phyloP scores from a whole-genome alignment of 1,140 invertebrate species.

The Catajapyx aquilonaris region DNA sequence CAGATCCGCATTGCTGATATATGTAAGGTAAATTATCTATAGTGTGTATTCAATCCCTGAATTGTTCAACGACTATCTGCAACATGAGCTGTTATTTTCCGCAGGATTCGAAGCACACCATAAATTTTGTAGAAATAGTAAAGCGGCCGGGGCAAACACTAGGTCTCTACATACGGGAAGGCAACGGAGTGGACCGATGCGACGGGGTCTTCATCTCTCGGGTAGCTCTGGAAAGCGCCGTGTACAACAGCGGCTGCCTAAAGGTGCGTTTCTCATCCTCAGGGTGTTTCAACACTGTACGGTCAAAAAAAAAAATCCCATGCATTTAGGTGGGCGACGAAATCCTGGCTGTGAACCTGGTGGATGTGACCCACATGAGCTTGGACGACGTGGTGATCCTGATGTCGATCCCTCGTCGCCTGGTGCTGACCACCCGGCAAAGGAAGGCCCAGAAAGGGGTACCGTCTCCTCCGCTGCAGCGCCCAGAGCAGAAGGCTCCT shows the following conservation, averaged over 20 bases:
- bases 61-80: too few species aligned
- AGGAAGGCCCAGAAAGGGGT: constrained; percentile 15
- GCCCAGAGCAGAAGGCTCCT: constrained; percentile 63
- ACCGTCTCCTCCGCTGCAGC: constrained; percentile 38
- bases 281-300: not conserved
- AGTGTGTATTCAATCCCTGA: too few species aligned
- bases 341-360: constrained; percentile 91
- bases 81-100: too few species aligned
- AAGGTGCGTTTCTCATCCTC: constrained; percentile 36
- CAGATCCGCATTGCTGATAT: too few species aligned
- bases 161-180: constrained; percentile 92
- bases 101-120: constrained; percentile 55
- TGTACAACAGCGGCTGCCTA: constrained; percentile 87
- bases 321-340: constrained; percentile 79
- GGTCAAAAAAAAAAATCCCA: not conserved
- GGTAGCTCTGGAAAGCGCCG: constrained; percentile 89
- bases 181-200: constrained; percentile 75
- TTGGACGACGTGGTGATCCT: constrained; percentile 97
- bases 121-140: constrained; percentile 95
- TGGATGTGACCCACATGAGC: constrained; percentile 92
- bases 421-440: constrained; percentile 75
- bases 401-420: constrained; percentile 91
- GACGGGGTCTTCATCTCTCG: constrained; percentile 97
- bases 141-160: constrained; percentile 96
- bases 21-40: too few species aligned